phyloP scores from a whole-genome alignment of 2,113 vertebrate species.

The Ageneiosus marmoratus region DNA sequence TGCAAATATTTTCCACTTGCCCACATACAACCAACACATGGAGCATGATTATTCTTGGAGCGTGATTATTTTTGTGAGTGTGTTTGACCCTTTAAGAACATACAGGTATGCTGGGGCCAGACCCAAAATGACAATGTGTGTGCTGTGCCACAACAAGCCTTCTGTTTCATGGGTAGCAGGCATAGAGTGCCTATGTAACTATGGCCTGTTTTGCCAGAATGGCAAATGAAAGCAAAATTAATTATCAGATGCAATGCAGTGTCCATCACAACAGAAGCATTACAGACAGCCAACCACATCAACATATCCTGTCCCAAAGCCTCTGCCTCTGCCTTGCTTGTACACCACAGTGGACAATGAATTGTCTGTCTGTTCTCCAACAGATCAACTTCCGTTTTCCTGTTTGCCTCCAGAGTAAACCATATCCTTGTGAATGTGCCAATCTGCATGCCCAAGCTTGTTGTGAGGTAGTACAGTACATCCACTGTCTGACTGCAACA shows the following conservation, averaged over 20 bases:
- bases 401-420: conserved; percentile 5
- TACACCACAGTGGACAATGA: not conserved
- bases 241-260: not conserved
- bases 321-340: not conserved
- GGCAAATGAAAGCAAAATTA: not conserved
- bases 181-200: not conserved
- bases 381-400: conserved; percentile 6
- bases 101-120: not conserved
- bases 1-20: not conserved
- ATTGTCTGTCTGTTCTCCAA: not conserved
- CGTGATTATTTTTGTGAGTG: not conserved
- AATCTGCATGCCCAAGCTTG: not conserved
- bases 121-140: not conserved
- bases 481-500: not conserved
- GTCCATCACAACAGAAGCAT: not conserved
- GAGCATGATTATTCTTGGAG: no score
- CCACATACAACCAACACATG: not conserved
- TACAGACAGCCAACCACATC: not conserved
- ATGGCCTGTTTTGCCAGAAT: not conserved
- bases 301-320: not conserved
- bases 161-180: not conserved
- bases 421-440: conserved; percentile 12
- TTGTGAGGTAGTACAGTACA: not conserved
- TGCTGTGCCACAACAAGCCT: not conserved
- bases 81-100: not conserved